Base-by-base conservation (phyloP, 2,113 vertebrate genomes). In the Ciconia boyciana region DNA sequence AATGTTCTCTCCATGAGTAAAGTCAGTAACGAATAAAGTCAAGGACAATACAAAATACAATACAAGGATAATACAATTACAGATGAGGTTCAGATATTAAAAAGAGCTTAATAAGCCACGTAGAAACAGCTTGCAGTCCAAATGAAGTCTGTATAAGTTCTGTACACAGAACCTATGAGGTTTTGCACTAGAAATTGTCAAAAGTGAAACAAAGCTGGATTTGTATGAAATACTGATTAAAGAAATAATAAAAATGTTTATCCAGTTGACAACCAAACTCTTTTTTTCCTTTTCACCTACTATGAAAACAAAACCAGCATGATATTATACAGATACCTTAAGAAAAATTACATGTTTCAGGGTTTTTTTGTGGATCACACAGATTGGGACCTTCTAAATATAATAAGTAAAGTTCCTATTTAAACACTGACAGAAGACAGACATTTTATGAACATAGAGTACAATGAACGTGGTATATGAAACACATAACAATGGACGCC, bases 401-500 rank as follows among this genome's bases (percentile, higher is more conserved):
- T 8, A 81, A 3, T 12, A 28, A 51, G 5, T 58, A 92, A 82
- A 58, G 85, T 46, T n/a, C 10, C 2, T 55, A 6, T 55, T 88
- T 60, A 25, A 46, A 64, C 6, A 2, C 29, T 52, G 54, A 51
- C 28, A 79, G 4, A 46, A 54, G 18, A 70, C 3, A 70, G 54
- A 71, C 9, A 51, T 43, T 78, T 46, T 62, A 26, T 29, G 28
- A 43, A 64, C 3, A 8, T 0, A 0, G 29, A 65, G 14, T 76
- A 70, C 11, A 92, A 70, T 6, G 8, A 58, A 32, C 21, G 29
- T 2, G 7, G 13, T 25, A 51, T 49, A 36, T 55, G 17, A 64
- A 88, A 29, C 10, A 46, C 0, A 0, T 12, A 39, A 43, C 4
- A 20, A 10, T 5, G 22, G n/a, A 46, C 60, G 17, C 3, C 48